phyloP scores from a whole-genome alignment of 2,888 invertebrate genomes.

The Ennomos erosarius region DNA sequence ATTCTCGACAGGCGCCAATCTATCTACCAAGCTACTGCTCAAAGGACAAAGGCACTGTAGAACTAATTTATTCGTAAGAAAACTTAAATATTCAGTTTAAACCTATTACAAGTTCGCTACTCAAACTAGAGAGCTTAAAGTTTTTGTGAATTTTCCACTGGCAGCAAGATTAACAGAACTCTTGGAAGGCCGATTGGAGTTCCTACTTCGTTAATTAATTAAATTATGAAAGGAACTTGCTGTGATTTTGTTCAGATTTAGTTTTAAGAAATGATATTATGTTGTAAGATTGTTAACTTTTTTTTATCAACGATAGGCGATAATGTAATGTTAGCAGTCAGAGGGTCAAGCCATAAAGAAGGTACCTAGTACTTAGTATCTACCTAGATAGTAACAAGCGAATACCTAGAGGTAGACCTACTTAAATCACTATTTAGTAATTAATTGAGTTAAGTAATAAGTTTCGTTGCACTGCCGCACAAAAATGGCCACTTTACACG shows the following conservation, averaged over 20 bases:
- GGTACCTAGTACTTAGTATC: no score
- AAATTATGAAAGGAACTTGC: slow-evolving; percentile 43
- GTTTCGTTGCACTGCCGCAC: no score
- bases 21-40: not conserved
- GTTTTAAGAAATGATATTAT: no score
- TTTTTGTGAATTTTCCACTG: slow-evolving; percentile 77
- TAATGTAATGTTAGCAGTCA: not conserved
- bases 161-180: slow-evolving; percentile 64
- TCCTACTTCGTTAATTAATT: slow-evolving; percentile 67
- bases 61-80: slow-evolving; percentile 32
- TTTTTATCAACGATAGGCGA: no score
- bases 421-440: no score
- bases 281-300: not conserved
- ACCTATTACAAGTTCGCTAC: slow-evolving; percentile 71
- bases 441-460: no score
- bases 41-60: slow-evolving; percentile 31
- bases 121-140: slow-evolving; percentile 72
- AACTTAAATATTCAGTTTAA: slow-evolving; percentile 68
- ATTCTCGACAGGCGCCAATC: no score
- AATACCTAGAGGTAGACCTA: no score
- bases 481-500: no score
- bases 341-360: not conserved
- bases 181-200: slow-evolving; percentile 56
- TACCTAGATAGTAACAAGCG: not conserved
- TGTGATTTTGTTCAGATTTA: not conserved